These are phyloP conservation scores for Pyrocoelia pectoralis DNA, from an alignment of 2,888 invertebrate species.

Conservation along the genomic window DNA sequence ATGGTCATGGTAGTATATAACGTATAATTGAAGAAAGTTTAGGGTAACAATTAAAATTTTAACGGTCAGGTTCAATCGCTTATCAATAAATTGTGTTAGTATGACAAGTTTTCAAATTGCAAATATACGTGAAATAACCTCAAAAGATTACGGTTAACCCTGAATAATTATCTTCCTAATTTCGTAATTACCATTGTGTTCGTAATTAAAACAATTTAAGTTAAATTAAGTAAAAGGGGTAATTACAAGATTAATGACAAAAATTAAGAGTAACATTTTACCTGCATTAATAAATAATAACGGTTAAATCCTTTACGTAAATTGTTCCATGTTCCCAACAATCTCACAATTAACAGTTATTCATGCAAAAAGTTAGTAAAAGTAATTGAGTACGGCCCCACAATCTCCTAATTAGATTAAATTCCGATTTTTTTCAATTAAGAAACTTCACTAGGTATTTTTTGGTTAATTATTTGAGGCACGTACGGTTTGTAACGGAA, in stretches of 20 bases:
- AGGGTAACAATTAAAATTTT: no score
- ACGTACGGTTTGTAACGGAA: slow-evolving; percentile 19
- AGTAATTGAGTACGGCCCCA: neutral
- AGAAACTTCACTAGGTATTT: neutral
- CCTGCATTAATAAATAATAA: slow-evolving; percentile 15
- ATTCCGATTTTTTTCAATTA: neutral
- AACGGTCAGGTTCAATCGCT: no score
- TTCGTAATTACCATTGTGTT: no score
- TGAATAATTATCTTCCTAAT: no score
- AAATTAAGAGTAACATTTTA: slow-evolving; percentile 2
- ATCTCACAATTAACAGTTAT: slow-evolving; percentile 22
- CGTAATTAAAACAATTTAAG: no score
- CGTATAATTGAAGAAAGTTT: neutral
- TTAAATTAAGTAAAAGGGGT: no score
- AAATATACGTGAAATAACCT: no score
- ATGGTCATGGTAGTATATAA: neutral
- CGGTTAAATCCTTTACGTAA: slow-evolving; percentile 11
- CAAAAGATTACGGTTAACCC: no score
- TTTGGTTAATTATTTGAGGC: neutral
- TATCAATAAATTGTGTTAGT: no score
- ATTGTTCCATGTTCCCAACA: slow-evolving; percentile 15
- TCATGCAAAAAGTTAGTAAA: slow-evolving; percentile 2
- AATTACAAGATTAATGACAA: no score
- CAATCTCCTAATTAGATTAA: slow-evolving; percentile 1
- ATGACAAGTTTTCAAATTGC: no score